A percentile compares a stretch with the other conserved stretches of the same genome.
phyloP scores from a whole-genome alignment of 1,140 invertebrate genomes.

The Hylaeus anthracinus region DNA sequence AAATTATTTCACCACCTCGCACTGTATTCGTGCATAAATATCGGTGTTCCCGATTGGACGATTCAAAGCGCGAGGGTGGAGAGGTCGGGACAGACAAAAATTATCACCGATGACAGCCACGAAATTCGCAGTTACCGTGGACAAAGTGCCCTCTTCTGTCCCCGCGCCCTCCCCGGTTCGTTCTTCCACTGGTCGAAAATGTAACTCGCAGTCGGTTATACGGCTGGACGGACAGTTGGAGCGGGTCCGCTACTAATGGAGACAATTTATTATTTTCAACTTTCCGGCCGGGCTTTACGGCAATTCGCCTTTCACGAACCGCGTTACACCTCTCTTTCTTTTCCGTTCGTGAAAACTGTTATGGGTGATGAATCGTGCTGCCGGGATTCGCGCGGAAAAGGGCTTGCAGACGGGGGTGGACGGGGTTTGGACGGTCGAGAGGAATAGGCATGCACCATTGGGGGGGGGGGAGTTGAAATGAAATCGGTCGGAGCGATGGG shows the following conservation, averaged over 20 bases:
- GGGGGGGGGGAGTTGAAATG: conserved; percentile 27
- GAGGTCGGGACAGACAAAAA: background rate
- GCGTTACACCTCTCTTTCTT: conserved; percentile 37
- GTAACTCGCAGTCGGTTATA: conserved; percentile 25
- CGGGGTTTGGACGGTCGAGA: background rate
- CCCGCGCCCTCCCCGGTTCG: background rate
- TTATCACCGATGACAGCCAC: conserved; percentile 58
- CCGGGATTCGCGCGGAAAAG: background rate
- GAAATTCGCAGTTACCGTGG: conserved; percentile 30
- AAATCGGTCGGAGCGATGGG: conserved; percentile 40
- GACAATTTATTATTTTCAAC: conserved; percentile 71
- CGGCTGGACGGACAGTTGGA: conserved; percentile 40
- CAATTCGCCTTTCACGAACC: conserved; percentile 47
- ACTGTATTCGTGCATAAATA: conserved; percentile 14
- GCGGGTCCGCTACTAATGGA: conserved; percentile 42
- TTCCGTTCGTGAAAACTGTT: conserved; percentile 39
- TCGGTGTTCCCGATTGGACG: background rate
- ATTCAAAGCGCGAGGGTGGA: background rate
- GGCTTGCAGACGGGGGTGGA: background rate
- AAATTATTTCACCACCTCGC: conserved; percentile 19
- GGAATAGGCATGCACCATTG: background rate
- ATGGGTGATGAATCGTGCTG: conserved; percentile 49
- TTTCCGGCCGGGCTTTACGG: conserved; percentile 53
- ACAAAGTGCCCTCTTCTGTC: conserved; percentile 2
- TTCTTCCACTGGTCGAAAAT: conserved; percentile 11